phyloP scores from a whole-genome alignment of 53 echinoderm and acorn worm genomes.

The Patiria pectinifera region DNA sequence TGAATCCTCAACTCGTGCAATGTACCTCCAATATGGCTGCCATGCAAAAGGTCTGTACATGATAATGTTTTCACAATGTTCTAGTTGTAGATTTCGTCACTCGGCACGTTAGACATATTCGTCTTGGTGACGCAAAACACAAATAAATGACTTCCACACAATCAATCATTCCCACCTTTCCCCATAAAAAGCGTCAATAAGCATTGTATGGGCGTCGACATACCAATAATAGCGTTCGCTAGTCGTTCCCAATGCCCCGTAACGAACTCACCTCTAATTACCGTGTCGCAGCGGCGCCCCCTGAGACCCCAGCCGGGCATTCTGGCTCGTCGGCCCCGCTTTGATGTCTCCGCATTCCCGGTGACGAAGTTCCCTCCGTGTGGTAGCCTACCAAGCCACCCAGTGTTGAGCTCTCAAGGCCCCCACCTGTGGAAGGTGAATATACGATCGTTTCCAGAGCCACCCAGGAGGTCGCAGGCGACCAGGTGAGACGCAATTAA shows the following conservation, averaged over 20 bases:
- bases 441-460: neutral
- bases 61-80: neutral
- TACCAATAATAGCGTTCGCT: neutral
- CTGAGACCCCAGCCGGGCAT: conserved; percentile 25
- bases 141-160: conserved; percentile 57
- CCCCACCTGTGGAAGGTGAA: conserved; percentile 2
- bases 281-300: conserved; percentile 42
- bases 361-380: neutral
- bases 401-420: conserved; percentile 6
- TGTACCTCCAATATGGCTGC: neutral
- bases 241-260: conserved; percentile 39
- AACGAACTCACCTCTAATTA: conserved; percentile 57
- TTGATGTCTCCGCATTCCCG: conserved; percentile 22
- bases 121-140: neutral
- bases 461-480: neutral
- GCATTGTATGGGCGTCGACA: neutral
- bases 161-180: conserved; percentile 11
- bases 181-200: neutral
- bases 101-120: conserved; percentile 8
- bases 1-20: no score
- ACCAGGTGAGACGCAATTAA: conserved; percentile 47
- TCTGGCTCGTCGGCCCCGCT: conserved; percentile 31
- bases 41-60: no score
- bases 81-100: conserved; percentile 4
- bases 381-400: neutral